Conservation (phyloP, 1,140 invertebrate species). For the Chrysopa pallens region DNA sequence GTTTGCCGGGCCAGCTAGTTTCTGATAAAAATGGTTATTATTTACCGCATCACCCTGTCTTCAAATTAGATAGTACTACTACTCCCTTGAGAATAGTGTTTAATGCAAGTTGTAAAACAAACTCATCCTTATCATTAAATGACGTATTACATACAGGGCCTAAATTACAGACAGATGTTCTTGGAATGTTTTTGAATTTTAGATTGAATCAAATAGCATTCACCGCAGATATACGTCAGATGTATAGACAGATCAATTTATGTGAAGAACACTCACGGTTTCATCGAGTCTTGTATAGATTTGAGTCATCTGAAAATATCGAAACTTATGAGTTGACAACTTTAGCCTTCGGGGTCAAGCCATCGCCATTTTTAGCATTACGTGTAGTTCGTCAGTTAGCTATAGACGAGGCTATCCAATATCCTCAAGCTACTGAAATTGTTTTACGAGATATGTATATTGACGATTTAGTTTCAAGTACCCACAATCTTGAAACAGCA, state of each 20-base stretch:
- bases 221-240: not conserved
- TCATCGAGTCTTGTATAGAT: not conserved
- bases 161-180: conserved; percentile 2
- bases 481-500: conserved; percentile 5
- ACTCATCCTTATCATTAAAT: conserved; percentile 1
- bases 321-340: not conserved
- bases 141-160: conserved; percentile 1
- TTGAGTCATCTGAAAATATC: not conserved
- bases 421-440: conserved; percentile 8
- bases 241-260: not conserved
- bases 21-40: not conserved
- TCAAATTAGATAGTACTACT: conserved; percentile 2
- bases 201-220: not conserved
- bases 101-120: conserved; percentile 4
- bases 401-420: conserved; percentile 5
- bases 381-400: conserved; percentile 10
- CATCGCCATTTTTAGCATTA: not conserved
- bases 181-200: not conserved
- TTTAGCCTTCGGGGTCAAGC: not conserved
- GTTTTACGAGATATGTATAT: conserved; percentile 20
- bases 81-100: conserved; percentile 6
- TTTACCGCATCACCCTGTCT: conserved; percentile 7
- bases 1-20: too few relatives aligned
- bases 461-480: conserved; percentile 20
- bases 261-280: not conserved